Evolutionary conservation across 1,140 invertebrate species (phyloP), one percentile per base, ranked within the genome.

Genomic region (Helicorthomorpha holstii): DNA sequence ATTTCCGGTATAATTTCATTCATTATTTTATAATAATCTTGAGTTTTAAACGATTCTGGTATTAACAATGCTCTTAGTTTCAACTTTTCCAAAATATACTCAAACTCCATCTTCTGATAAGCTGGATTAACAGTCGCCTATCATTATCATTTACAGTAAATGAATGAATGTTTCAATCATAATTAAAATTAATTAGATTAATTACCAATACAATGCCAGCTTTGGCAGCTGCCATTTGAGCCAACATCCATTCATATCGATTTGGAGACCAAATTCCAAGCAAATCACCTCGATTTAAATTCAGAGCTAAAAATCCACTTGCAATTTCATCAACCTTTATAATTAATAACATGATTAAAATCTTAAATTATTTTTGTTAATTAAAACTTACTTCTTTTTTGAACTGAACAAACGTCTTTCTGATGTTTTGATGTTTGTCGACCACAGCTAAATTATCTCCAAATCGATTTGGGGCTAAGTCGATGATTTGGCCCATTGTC

Each of bases 211-310:
- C 75, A 0, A 92, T 66, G 1, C 93, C 94, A 10, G 79, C 78
- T 56, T 87, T 79, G 0, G 81, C 78, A 2, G 83, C 79, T 1
- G 82, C 91, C 56, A 88, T 71, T 59, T 82, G 75, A 0, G 78
- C 72, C 0, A 93, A 60, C 2, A 85, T 71, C 90, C 91, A 98
- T 60, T 86, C 80, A 4, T 79, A 61, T 24, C 74, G 73, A 66
- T 96, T 98, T 0, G 90, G 88, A 0, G 81, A 79, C 84, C 86
- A 95, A 14, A 97, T 71, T 0, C 83, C 92, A 2, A 98, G 58
- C 3, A 83, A 66, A 61, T 98, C 92, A 0, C 88, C 89, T 48
- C 69, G 75, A 7, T 46, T 7, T 19, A 46, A 22, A 19, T 46
- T 46, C 12, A 46, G 7, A 7, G 44, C 44, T 22, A 46, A 25